Evolutionary conservation across 1,140 invertebrate genomes (phyloP), one percentile per base, ranked within the genome.

Genomic region (Trichonephila clavata): DNA sequence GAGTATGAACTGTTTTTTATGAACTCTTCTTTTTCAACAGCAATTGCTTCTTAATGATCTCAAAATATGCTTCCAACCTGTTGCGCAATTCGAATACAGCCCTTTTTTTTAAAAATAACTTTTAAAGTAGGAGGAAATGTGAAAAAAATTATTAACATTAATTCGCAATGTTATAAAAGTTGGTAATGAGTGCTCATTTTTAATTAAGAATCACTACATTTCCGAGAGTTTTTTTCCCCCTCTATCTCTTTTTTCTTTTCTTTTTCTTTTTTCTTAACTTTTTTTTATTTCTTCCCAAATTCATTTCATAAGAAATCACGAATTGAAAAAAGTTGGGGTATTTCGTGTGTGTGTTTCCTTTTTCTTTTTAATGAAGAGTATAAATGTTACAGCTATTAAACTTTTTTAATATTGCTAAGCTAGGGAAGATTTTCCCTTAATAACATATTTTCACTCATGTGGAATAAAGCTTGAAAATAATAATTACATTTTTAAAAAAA

Each of bases 191-290:
- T 32, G 27, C 6, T 16, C 71, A 32, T 77, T 77, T 39, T 32
- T 77, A 77, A 77, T 77, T 77, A 77, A 77, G 27, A 77, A 32
- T 77, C 71, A 77, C 32, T 18, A 16, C 71, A 77, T 77, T 77
- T 77, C 27, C 32, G 18, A 32, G 18, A 32, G 1, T 16, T 32
- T 39, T 18, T 71, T 39, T 39, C 32, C 2, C 32, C 32, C 0
- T 39, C 32, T n/a, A n/a, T n/a, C n/a, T n/a, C n/a, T n/a, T n/a
- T n/a, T n/a, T 71, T 18, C 27, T 10, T 5, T 32, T 71, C 27
- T 32, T 13, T 21, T 13, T 32, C n/a, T 77, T 18, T 71, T 77
- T 77, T 18, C 3, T 68, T 14, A 39, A 24, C 10, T 32, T 27
- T 71, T 6, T 16, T 39, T 8, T 77, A 39, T 77, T 39, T 39